Base-by-base conservation (phyloP, 2,113 vertebrate genomes). In the Myotis yumanensis region DNA sequence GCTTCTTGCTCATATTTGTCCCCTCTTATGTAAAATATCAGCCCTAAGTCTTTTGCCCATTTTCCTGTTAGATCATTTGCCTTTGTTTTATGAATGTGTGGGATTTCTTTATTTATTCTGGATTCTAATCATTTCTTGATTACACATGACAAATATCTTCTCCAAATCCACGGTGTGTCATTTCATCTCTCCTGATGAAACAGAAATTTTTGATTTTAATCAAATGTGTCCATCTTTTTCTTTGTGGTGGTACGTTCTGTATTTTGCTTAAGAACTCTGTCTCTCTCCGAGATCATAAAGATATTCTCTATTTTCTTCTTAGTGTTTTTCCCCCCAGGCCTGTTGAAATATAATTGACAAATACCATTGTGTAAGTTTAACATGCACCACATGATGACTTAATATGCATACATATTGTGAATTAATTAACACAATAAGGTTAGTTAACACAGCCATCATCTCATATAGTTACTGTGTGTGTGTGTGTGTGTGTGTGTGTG, bases 261-360 rank as follows among this genome's bases (percentile, higher is more conserved):
- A 64, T 52, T 71, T 95, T 88, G 91, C 57, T 88, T 82, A 85
- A 76, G n/a, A 88, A 37, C 20, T 54, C 59, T 66, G 16, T 68
- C 16, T 89, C 48, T 84, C 18, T 18, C 20, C 37, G 57, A 93
- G 86, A 25, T 96, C 52, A 30, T 69, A 59, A 59, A 82, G 54
- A 93, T 48, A 62, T 6, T 91, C 46, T 35, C 3, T 20, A 37
- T 89, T 85, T 91, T 85, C 66, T 80, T 84, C 62, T 48, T n/a
- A 86, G 23, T 37, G 16, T 40, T 72, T 40, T 72, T 66, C 32
- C 28, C 12, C n/a, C 46, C 69, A 68, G 46, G 23, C 46, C 37
- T 32, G n/a, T 22, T 22, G n/a, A 66, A 57, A 28, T 51, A 28
- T 73, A 82, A 35, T 22, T 54, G 46, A 75, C 68, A 64, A 30